phyloP scores from a whole-genome alignment of 2,888 invertebrate genomes.

The Archips xylosteana region DNA sequence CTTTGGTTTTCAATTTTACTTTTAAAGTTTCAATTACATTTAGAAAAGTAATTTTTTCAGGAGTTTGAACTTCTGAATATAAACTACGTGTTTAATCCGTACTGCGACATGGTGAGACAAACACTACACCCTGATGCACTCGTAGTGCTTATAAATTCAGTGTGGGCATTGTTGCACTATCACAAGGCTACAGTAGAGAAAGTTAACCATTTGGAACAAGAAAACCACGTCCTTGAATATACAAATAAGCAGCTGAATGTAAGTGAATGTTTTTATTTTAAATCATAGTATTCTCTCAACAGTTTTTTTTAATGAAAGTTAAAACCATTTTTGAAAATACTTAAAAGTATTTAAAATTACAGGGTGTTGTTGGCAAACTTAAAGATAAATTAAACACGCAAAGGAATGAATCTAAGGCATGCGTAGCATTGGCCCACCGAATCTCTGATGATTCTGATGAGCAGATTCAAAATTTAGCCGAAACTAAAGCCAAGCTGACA shows the following conservation, averaged over 20 bases:
- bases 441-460: constrained; percentile 74
- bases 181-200: constrained; percentile 69
- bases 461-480: constrained; percentile 63
- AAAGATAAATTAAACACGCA: constrained; percentile 67
- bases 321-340: background rate
- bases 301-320: background rate
- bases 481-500: constrained; percentile 63
- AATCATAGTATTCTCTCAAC: background rate
- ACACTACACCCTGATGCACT: constrained; percentile 63
- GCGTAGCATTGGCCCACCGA: constrained; percentile 75
- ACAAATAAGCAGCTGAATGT: constrained; percentile 76
- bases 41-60: constrained; percentile 52
- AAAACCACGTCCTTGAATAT: constrained; percentile 71
- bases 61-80: constrained; percentile 73
- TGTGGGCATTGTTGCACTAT: constrained; percentile 70
- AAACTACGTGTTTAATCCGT: constrained; percentile 74
- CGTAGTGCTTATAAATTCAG: constrained; percentile 71
- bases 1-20: background rate
- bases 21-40: background rate
- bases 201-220: constrained; percentile 63
- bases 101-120: constrained; percentile 63
- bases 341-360: constrained; percentile 36
- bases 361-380: constrained; percentile 63
- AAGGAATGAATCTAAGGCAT: constrained; percentile 75
- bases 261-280: constrained; percentile 48